Evolutionary conservation across 2,797 vertebrate genomes (phyloP).

Genomic region (Malurus splendens): DNA sequence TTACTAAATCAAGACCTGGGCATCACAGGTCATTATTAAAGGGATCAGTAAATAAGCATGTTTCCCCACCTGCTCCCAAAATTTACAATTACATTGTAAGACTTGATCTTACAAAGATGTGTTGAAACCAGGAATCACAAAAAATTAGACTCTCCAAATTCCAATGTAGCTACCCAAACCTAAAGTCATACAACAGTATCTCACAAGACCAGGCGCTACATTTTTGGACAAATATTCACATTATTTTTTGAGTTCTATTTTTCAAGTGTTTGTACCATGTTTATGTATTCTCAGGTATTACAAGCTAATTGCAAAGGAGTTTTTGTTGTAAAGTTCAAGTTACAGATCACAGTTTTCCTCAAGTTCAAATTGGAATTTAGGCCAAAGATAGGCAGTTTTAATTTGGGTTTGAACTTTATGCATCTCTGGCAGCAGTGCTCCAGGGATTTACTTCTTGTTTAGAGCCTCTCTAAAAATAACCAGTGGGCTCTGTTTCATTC

Average conservation of each 20-base stretch:
- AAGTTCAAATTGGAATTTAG: constrained; percentile 37
- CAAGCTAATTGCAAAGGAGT: background rate
- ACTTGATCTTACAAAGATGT: background rate
- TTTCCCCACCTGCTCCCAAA: background rate
- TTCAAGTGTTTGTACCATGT: background rate
- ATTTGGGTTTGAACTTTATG: constrained; percentile 58
- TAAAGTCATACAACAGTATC: background rate
- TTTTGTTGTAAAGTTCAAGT: background rate
- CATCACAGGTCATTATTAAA: background rate
- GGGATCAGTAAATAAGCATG: background rate
- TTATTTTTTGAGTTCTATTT: background rate
- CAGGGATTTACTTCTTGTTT: constrained; percentile 53
- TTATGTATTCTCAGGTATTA: background rate
- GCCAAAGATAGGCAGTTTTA: constrained; percentile 46
- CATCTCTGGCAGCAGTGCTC: constrained; percentile 31
- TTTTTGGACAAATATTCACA: background rate
- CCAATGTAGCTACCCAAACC: background rate
- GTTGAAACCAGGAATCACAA: background rate
- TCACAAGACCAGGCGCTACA: background rate
- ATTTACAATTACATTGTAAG: background rate
- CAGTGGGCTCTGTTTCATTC: constrained; percentile 33
- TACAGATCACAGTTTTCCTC: constrained; percentile 3
- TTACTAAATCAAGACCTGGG: background rate
- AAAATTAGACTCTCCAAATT: background rate
- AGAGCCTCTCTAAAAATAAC: constrained; percentile 55